Conservation (phyloP, 2,888 invertebrate species). For the Diadegma fenestrale region DNA sequence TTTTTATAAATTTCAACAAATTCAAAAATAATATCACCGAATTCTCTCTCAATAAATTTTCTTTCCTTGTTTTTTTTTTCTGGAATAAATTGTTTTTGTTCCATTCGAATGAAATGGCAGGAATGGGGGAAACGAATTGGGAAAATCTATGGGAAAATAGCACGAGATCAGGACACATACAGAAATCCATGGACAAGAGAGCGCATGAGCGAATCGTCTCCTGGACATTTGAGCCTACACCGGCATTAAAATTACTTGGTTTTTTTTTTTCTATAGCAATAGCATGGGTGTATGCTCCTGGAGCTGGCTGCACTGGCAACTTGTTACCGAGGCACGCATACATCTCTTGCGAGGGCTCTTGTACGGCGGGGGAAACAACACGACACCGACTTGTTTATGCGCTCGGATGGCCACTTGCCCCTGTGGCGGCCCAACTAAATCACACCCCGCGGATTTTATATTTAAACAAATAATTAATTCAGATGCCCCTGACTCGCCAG, state of each 20-base stretch:
- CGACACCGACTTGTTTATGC: slow-evolving; percentile 82
- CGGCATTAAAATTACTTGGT: background rate
- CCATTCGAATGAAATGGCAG: background rate
- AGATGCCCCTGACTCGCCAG: slow-evolving; percentile 81
- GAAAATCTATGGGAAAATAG: background rate
- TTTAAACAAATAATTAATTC: slow-evolving; percentile 85
- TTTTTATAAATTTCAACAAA: no score
- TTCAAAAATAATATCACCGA: background rate
- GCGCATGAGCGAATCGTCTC: background rate
- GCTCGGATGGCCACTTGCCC: slow-evolving; percentile 76
- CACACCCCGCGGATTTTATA: slow-evolving; percentile 84
- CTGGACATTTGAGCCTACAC: background rate
- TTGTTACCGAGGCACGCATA: slow-evolving; percentile 74
- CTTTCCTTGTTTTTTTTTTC: background rate
- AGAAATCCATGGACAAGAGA: background rate
- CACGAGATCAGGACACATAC: background rate
- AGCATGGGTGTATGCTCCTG: slow-evolving; percentile 56
- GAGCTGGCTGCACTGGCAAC: slow-evolving; percentile 71
- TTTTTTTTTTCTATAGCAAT: slow-evolving; percentile 31
- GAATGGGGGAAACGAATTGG: background rate
- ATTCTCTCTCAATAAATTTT: background rate
- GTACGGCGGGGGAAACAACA: slow-evolving; percentile 73
- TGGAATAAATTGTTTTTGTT: background rate
- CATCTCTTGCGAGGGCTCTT: slow-evolving; percentile 69
- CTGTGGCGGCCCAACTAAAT: slow-evolving; percentile 83